phyloP scores from a whole-genome alignment of 2,113 vertebrate species.

The Lutjanus erythropterus region DNA sequence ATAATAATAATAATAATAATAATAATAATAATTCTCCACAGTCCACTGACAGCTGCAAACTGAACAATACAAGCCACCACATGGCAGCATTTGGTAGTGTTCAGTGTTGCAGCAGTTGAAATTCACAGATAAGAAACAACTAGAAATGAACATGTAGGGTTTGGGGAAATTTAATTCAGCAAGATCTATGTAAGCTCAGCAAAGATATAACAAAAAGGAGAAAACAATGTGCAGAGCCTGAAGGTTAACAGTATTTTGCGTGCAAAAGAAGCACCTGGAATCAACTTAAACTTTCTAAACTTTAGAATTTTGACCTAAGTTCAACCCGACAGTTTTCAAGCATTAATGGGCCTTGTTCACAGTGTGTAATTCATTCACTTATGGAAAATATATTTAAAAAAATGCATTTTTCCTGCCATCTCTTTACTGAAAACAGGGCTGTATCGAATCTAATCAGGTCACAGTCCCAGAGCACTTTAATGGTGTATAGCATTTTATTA shows the following conservation, averaged over 20 bases:
- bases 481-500: conserved; percentile 6
- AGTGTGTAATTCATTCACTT: background rate
- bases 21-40: background rate
- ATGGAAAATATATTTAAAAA: background rate
- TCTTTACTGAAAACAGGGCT: background rate
- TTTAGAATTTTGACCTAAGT: background rate
- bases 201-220: background rate
- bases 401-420: background rate
- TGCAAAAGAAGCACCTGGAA: background rate
- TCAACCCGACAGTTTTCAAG: background rate
- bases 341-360: background rate
- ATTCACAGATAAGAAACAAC: background rate
- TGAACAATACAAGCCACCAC: background rate
- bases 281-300: background rate
- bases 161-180: background rate
- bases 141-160: background rate
- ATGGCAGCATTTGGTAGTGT: background rate
- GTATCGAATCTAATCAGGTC: background rate
- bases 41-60: background rate
- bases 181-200: background rate
- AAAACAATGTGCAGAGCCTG: background rate
- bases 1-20: no score
- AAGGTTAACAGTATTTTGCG: background rate
- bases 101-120: background rate
- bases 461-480: background rate